phyloP scores from a whole-genome alignment of 1,140 invertebrate species.

The Gerris buenoi region DNA sequence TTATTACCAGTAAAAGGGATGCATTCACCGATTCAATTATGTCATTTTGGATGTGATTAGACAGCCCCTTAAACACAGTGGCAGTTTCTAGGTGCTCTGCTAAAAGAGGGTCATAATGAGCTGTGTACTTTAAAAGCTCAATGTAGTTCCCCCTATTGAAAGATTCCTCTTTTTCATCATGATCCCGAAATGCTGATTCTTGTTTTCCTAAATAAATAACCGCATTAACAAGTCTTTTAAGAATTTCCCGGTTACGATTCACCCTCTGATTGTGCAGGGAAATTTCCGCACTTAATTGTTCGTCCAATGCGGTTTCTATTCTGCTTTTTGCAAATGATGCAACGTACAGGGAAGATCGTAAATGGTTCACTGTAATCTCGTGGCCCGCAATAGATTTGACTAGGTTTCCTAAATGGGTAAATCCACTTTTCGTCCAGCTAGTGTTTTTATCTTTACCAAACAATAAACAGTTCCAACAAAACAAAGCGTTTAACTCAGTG shows the following conservation, averaged over 20 bases:
- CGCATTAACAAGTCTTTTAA: constrained; percentile 21
- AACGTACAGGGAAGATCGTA: no score
- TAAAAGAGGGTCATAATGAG: constrained; percentile 19
- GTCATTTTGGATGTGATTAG: constrained; percentile 2
- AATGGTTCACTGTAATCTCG: no score
- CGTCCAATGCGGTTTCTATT: neutral
- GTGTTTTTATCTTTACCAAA: no score
- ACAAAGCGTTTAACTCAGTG: no score
- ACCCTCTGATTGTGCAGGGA: constrained; percentile 13
- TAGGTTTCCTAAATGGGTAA: no score
- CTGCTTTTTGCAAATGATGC: neutral
- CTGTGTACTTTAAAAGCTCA: constrained; percentile 20
- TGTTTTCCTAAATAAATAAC: constrained; percentile 24
- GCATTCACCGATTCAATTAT: neutral
- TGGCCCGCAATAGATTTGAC: no score
- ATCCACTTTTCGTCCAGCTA: no score
- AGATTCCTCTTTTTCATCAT: constrained; percentile 20
- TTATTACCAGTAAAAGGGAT: neutral
- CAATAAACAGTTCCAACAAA: no score
- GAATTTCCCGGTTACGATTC: constrained; percentile 5
- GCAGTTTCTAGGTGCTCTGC: constrained; percentile 15
- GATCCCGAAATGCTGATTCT: constrained; percentile 25
- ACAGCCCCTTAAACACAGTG: constrained; percentile 3
- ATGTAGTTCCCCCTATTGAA: constrained; percentile 25
- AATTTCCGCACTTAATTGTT: no score